Conservation (phyloP, 2,888 invertebrate species). For the Mycogona germanica region DNA sequence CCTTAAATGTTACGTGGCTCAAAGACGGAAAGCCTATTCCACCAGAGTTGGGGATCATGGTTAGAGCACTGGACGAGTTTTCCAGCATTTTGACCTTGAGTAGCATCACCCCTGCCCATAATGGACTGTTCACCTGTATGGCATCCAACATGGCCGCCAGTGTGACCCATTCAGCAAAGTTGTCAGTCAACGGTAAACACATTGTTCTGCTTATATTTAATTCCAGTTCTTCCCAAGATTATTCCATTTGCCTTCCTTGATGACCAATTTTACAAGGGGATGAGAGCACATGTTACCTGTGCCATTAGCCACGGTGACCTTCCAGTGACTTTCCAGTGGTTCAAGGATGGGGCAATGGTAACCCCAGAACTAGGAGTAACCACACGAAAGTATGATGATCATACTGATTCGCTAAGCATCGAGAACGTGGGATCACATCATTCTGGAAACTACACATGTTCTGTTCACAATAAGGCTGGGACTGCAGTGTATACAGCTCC, state of each 20-base stretch:
- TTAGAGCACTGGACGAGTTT: conserved; percentile 10
- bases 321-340: conserved; percentile 32
- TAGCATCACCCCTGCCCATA: conserved; percentile 9
- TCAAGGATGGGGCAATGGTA: conserved; percentile 31
- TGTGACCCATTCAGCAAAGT: conserved; percentile 10
- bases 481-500: conserved; percentile 14
- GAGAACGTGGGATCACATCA: conserved; percentile 14
- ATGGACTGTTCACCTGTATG: conserved; percentile 12
- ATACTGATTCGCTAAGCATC: conserved; percentile 15
- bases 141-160: conserved; percentile 14
- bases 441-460: conserved; percentile 17
- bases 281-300: conserved; percentile 15
- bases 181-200: conserved; percentile 15
- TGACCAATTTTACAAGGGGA: conserved; percentile 19
- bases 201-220: conserved; percentile 2
- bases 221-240: conserved; percentile 15
- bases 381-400: conserved; percentile 22
- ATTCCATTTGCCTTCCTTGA: conserved; percentile 18
- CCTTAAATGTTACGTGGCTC: conserved; percentile 50
- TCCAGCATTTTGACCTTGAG: conserved; percentile 16
- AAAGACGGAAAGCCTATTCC: conserved; percentile 40
- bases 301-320: conserved; percentile 27
- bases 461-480: conserved; percentile 12
- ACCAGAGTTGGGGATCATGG: conserved; percentile 1
- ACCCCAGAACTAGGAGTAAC: conserved; percentile 24